A percentile compares a stretch with the other conserved stretches of the same genome.
Conservation (phyloP, 1,140 invertebrate species). For the Bactericera cockerelli region DNA sequence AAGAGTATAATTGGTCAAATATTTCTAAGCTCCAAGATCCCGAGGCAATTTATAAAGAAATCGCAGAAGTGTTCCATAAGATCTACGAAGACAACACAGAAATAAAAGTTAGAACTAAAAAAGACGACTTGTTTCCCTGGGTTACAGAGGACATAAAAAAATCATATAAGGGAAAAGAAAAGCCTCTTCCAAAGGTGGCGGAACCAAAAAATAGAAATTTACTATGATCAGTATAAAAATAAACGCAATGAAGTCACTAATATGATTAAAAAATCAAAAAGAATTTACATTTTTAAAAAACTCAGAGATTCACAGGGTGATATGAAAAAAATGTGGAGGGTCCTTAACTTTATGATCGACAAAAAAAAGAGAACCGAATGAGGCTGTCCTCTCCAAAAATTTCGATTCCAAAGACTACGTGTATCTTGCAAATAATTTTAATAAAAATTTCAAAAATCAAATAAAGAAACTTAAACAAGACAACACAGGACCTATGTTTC, state of each 20-base stretch:
- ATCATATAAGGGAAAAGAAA: neutral
- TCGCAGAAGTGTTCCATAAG: neutral
- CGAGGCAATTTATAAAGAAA: neutral
- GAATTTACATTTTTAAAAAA: neutral
- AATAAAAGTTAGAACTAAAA: neutral
- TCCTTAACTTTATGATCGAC: neutral
- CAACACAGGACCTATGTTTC: neutral
- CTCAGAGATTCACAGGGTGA: neutral
- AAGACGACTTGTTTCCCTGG: neutral
- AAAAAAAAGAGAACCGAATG: too few relatives aligned
- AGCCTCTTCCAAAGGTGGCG: neutral
- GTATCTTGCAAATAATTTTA: neutral
- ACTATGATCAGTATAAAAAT: neutral
- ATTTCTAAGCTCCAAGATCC: neutral
- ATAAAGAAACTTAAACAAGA: neutral
- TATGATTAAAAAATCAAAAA: constrained; percentile 2
- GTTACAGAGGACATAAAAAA: neutral
- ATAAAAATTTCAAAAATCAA: constrained; percentile 1
- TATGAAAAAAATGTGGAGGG: neutral
- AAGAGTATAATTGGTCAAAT: neutral
- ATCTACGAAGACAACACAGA: neutral
- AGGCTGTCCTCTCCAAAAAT: neutral
- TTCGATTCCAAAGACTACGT: neutral
- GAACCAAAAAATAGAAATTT: neutral
- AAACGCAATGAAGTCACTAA: neutral